These are phyloP conservation scores for Vespertilio murinus DNA, from an alignment of 2,797 vertebrate genomes.

Conservation along the genomic window DNA sequence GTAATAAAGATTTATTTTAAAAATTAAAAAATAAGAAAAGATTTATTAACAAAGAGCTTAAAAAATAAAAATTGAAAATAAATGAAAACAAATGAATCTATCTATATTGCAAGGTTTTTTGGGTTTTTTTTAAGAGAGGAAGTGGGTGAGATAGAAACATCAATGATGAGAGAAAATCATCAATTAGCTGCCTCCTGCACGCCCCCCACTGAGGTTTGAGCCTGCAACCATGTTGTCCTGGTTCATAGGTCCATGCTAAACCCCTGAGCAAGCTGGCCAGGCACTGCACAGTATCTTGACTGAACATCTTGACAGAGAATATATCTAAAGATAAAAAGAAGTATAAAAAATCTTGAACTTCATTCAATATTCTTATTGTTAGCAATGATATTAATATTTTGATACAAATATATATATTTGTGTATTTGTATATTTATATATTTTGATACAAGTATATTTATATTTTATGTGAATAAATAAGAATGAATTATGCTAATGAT, in stretches of 20 bases:
- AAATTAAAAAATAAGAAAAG: too few relatives aligned
- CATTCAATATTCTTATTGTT: not conserved
- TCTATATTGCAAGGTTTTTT: not conserved
- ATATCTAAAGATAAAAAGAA: not conserved
- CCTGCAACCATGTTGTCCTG: too few relatives aligned
- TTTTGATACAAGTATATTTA: not conserved
- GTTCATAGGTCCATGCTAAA: too few relatives aligned
- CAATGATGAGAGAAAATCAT: too few relatives aligned
- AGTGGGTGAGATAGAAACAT: too few relatives aligned
- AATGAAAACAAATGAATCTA: not conserved
- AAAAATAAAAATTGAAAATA: slow-evolving; percentile 26
- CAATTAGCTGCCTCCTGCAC: too few relatives aligned
- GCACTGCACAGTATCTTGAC: not conserved
- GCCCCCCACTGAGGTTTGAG: too few relatives aligned
- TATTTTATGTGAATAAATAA: not conserved
- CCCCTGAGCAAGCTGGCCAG: too few relatives aligned
- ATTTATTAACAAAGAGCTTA: too few relatives aligned
- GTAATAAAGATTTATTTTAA: too few relatives aligned
- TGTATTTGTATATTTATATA: not conserved
- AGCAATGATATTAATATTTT: not conserved
- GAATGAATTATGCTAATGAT: not conserved
- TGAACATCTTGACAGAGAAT: not conserved
- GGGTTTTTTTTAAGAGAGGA: too few relatives aligned
- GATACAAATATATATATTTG: not conserved
- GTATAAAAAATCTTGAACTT: not conserved